Evolutionary conservation across 2,113 vertebrate genomes (phyloP).

Genomic region (Sigmodon hispidus): DNA sequence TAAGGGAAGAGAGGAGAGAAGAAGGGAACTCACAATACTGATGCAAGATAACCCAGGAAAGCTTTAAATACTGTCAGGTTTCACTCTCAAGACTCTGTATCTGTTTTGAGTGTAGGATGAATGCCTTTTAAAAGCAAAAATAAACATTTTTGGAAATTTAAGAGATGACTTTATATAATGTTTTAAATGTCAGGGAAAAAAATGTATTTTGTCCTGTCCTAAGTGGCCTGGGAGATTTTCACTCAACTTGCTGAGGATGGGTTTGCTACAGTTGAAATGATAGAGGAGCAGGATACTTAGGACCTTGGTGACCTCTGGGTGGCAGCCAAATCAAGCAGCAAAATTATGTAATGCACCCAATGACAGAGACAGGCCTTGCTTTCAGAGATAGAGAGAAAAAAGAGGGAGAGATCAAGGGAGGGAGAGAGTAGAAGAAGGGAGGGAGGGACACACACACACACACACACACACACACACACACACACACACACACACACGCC

Average conservation of each 20-base stretch:
- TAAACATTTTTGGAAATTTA: conserved; percentile 43
- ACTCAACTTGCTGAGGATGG: background rate
- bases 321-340: background rate
- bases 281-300: background rate
- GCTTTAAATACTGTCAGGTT: conserved; percentile 19
- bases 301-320: background rate
- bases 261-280: background rate
- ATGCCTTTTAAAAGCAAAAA: conserved; percentile 36
- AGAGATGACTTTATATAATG: conserved; percentile 17
- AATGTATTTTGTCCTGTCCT: conserved; percentile 28
- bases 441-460: no score
- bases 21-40: background rate
- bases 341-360: background rate
- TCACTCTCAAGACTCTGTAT: conserved; percentile 42
- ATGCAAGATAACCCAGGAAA: background rate
- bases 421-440: no score
- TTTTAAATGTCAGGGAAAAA: conserved; percentile 50
- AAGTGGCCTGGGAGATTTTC: conserved; percentile 11
- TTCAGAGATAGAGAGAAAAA: background rate
- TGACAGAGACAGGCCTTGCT: background rate
- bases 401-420: no score
- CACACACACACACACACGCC: no score
- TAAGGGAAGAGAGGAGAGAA: no score
- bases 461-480: no score
- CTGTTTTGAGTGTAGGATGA: conserved; percentile 11